Evolutionary conservation across 1,140 invertebrate genomes (phyloP).

Genomic region (Geopemphigus sp.): DNA sequence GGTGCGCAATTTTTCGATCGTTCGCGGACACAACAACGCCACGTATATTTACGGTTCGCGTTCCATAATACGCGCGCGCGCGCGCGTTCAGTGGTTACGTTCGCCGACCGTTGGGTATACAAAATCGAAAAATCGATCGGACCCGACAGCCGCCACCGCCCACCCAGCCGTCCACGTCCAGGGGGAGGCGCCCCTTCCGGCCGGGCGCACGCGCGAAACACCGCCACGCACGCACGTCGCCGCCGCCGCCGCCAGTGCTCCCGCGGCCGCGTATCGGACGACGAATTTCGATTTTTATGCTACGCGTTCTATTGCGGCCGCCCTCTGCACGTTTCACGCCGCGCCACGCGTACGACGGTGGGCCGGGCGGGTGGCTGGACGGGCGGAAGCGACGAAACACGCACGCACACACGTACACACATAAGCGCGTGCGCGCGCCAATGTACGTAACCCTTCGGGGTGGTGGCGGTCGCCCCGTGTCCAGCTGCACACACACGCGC

Average conservation of each 20-base stretch:
- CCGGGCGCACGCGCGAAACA: background rate
- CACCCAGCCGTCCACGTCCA: too few relatives aligned
- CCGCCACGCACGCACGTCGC: background rate
- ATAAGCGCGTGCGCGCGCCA: background rate
- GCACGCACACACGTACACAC: background rate
- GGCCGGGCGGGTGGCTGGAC: background rate
- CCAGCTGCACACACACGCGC: background rate
- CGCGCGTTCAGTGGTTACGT: background rate
- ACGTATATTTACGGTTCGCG: too few relatives aligned
- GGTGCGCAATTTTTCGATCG: background rate
- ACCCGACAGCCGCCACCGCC: background rate
- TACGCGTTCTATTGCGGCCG: background rate
- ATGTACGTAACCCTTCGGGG: too few relatives aligned
- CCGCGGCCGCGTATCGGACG: background rate
- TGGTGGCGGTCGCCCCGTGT: background rate
- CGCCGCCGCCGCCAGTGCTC: background rate
- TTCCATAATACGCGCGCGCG: background rate
- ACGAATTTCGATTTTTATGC: conserved; percentile 13
- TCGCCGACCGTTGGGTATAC: background rate
- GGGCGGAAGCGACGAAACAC: background rate
- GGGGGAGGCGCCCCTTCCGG: too few relatives aligned
- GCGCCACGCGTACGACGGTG: background rate
- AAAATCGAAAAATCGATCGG: conserved; percentile 39
- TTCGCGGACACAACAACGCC: background rate
- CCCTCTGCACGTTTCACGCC: background rate